Percentiles rank a stretch among this genome's conserved stretches.
Conservation (phyloP, 2,113 vertebrate species). For the Melanostigma gelatinosum region DNA sequence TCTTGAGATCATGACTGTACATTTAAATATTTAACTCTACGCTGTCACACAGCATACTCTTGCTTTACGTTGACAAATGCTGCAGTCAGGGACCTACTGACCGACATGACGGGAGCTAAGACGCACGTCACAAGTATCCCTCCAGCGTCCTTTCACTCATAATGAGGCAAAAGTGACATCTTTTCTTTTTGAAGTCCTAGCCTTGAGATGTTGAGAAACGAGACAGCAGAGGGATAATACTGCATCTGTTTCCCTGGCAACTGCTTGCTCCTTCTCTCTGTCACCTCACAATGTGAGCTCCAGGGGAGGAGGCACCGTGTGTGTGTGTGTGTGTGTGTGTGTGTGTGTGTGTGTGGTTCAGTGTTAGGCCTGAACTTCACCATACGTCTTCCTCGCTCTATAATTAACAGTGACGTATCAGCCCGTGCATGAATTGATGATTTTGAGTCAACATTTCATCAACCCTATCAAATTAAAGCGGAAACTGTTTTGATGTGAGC, state of each 20-base stretch:
- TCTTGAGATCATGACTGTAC: background rate
- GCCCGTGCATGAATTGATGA: background rate
- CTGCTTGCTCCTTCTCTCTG: conserved; percentile 64
- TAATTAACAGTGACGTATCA: conserved; percentile 4
- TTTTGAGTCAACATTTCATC: background rate
- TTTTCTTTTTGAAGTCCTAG: conserved; percentile 38
- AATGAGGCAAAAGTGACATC: conserved; percentile 40
- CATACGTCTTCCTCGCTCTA: background rate
- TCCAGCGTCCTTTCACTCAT: conserved; percentile 20
- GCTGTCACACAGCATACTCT: background rate
- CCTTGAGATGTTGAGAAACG: conserved; percentile 59
- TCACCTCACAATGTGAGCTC: conserved; percentile 57
- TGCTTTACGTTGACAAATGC: background rate
- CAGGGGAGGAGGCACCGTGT: conserved; percentile 31
- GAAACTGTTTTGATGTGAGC: background rate
- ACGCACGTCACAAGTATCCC: conserved; percentile 21
- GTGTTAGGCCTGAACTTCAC: conserved; percentile 13
- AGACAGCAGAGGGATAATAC: conserved; percentile 60
- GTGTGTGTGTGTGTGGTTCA: conserved; percentile 18
- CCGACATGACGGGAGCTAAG: conserved; percentile 4
- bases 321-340: conserved; percentile 13
- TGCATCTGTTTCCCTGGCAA: conserved; percentile 82
- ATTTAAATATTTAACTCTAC: conserved; percentile 23
- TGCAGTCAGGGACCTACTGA: background rate
- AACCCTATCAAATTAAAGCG: background rate